Percentiles rank a stretch among this genome's conserved stretches.
These are phyloP conservation scores for Ectemnius continuus DNA, from an alignment of 2,888 invertebrate genomes.

Conservation along the genomic window DNA sequence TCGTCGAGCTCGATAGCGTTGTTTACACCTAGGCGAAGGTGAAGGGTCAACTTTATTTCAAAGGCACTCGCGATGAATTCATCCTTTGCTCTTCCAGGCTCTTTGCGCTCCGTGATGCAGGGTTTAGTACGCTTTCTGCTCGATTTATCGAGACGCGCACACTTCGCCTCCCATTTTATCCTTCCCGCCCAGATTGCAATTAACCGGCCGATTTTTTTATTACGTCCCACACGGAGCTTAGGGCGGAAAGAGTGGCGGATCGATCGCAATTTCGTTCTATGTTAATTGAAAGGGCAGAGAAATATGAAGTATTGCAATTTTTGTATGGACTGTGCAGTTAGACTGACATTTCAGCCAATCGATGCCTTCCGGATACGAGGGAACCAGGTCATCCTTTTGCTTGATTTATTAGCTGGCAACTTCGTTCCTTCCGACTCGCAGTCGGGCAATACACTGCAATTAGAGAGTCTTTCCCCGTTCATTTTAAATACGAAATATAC, in stretches of 20 bases:
- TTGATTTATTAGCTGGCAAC: neutral
- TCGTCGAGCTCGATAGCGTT: conserved; percentile 27
- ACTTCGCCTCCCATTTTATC: neutral
- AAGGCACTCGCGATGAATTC: conserved; percentile 7
- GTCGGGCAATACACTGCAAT: neutral
- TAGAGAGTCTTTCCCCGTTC: too few relatives aligned
- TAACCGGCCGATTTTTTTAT: too few relatives aligned
- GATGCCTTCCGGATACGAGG: too few relatives aligned
- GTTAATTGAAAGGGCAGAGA: too few relatives aligned
- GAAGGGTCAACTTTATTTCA: conserved; percentile 57
- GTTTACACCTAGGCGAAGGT: conserved; percentile 53
- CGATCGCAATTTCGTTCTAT: too few relatives aligned
- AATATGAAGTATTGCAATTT: too few relatives aligned
- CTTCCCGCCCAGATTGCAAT: too few relatives aligned
- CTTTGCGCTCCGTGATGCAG: neutral
- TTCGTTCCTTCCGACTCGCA: neutral
- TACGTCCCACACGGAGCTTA: too few relatives aligned
- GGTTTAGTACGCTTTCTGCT: neutral
- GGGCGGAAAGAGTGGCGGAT: too few relatives aligned
- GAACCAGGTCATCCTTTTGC: neutral
- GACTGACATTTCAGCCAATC: too few relatives aligned
- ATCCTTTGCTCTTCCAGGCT: neutral
- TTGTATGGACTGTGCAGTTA: too few relatives aligned
- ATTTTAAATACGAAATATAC: too few relatives aligned
- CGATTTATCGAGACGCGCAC: neutral